Base-by-base conservation (phyloP, 2,888 invertebrate species). In the Saturnia japonica region DNA sequence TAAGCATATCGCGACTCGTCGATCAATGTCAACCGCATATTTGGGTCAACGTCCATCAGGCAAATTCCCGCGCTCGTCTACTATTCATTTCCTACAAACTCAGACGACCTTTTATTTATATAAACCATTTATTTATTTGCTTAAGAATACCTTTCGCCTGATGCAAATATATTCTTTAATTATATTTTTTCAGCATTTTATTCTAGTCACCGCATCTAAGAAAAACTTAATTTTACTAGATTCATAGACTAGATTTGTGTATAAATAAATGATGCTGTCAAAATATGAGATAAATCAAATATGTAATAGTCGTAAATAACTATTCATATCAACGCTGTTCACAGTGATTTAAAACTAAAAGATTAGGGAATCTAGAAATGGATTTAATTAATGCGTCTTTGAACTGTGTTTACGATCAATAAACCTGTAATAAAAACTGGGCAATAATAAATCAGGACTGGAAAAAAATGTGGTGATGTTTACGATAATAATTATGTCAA, bases 1-100 rank as follows among this genome's bases (percentile, higher is more conserved):
- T 82, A 84, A 84, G 86, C 87, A 88, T 89, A 89, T 88, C 85
- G 88, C 86, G 88, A 84, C 83, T 86, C 86, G 90, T 92, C 91
- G 93, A 93, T 93, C 93, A 93, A 93, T 93, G 93, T 93, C 93
- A 93, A 88, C 91, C 89, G 88, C 90, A 91, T 92, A 93, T 93
- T 90, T 93, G 83, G 93, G 93, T 93, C 92, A 92, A 89, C 91
- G 91, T 85, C 91, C 91, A 89, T 85, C 88, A 85, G 81, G 86
- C 88, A 88, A 89, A 91, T 90, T 91, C 91, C 91, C 87, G 85
- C 88, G 84, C 85, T 85, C 83, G 80, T 79, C 82, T 84, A 86
- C 87, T 87, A 86, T 86, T 88, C 87, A 87, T 89, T 90, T 88
- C 88, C 90, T 87, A 83, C 85, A 83, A 67, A 82, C 81, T 82